Base-by-base conservation (phyloP, 2,113 vertebrate genomes). In the Cyprinodon variegatus region DNA sequence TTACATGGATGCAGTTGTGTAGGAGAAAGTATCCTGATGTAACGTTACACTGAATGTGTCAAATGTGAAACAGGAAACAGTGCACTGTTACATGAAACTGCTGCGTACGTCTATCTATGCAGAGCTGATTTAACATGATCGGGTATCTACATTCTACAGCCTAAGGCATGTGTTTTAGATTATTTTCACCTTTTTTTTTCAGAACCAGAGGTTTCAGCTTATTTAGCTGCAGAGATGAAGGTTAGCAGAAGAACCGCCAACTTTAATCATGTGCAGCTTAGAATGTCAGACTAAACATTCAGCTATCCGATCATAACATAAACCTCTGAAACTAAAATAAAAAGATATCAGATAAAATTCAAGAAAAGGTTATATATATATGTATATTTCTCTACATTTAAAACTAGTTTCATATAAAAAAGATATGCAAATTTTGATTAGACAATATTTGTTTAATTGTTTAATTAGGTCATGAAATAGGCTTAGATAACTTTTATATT, bases 11-110 rank as follows among this genome's bases (percentile, higher is more conserved):
- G 3, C 17, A 65, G 11, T 43, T 12, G 9, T 43, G 63, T 39
- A 14, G 0, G 11, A 11, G 12, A 62, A 13, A 38, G 13, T 22
- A 22, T 11, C 50, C 2, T 38, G 72, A 36, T 14, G 15, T 70
- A 60, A 70, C 20, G 36, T 50, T 46, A 73, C 17, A n/a, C n/a
- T 61, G 9, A 20, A 20, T 37, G 5, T 13, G 9, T 15, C 39
- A 66, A n/a, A n/a, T 39, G 17, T 57, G 50, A 29, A 17, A 22
- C 6, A 53, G 14, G 39, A 73, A 72, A 78, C 37, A 66, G 48
- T 60, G 46, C 4, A 6, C 36, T 69, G 2, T 5, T 0, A 12
- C 12, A 43, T 57, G 29, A 36, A 62, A 36, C 29, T 62, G 29
- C 61, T 38, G 11, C 29, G 12, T 37, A 10, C 50, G n/a, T 57